Conservation (phyloP, 2,797 vertebrate genomes). For the Melanotaenia parkinsoni region DNA sequence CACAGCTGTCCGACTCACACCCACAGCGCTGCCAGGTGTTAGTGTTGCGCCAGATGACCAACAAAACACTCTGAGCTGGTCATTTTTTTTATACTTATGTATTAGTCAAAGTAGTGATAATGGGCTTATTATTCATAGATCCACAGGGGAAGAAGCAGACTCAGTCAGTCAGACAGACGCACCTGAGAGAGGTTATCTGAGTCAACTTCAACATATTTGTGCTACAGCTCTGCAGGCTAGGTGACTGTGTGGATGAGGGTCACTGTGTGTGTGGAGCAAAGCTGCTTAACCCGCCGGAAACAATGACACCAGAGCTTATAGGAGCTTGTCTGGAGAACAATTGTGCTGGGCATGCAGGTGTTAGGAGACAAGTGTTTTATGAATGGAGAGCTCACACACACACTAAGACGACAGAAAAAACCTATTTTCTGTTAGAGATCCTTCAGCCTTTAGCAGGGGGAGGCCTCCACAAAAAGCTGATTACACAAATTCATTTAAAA, state of each 20-base stretch:
- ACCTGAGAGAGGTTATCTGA: slow-evolving; percentile 65
- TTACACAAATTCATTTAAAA: slow-evolving; percentile 80
- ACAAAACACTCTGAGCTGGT: slow-evolving; percentile 31
- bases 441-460: slow-evolving; percentile 75
- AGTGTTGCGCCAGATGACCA: slow-evolving; percentile 65
- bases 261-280: slow-evolving; percentile 73
- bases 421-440: slow-evolving; percentile 38
- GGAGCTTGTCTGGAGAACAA: slow-evolving; percentile 74
- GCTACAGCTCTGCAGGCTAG: slow-evolving; percentile 60
- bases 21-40: slow-evolving; percentile 77
- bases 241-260: slow-evolving; percentile 77
- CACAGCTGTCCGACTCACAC: slow-evolving; percentile 86
- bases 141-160: slow-evolving; percentile 4
- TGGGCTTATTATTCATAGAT: slow-evolving; percentile 23
- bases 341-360: slow-evolving; percentile 69
- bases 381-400: slow-evolving; percentile 65
- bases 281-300: slow-evolving; percentile 71
- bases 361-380: slow-evolving; percentile 73
- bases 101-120: slow-evolving; percentile 18
- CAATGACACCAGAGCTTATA: slow-evolving; percentile 75
- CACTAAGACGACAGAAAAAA: slow-evolving; percentile 31
- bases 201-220: slow-evolving; percentile 62
- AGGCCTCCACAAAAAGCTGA: slow-evolving; percentile 83
- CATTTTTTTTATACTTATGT: slow-evolving; percentile 23
- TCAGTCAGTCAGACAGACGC: slow-evolving; percentile 47